Base-by-base conservation (phyloP, 2,113 vertebrate species). In the Antechinus stuartii region DNA sequence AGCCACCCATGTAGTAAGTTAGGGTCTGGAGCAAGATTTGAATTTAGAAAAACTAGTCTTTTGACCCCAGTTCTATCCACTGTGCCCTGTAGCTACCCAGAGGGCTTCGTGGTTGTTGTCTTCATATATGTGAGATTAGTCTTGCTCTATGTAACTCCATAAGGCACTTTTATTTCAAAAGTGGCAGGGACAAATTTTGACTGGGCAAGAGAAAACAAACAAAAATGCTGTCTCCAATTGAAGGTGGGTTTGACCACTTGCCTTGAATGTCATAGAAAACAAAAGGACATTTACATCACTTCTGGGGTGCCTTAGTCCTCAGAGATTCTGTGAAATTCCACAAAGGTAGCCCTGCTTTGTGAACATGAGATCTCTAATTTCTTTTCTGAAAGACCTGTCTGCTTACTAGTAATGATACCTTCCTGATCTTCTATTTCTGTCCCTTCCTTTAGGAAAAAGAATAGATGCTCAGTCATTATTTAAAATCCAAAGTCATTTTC, bases 381-480 rank as follows among this genome's bases (percentile, higher is more conserved):
- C 97, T 97, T 97, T 47, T 94, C 95, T 96, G 96, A 95, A 97
- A 96, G 96, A 57, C 95, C 95, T 96, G 96, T 95, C 96, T 97
- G 94, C 96, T 97, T 97, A 94, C 97, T 94, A 96, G 97, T 97
- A 97, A 98, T 97, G 98, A 97, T 94, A 97, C 96, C 96, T 98
- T 97, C 93, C 97, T 96, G 97, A 92, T 95, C 95, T 92, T 96
- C 98, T 98, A 98, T 98, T 98, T 98, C 96, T 97, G 95, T 97
- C 97, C 92, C 96, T 98, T 98, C 98, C 97, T 98, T 97, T 98
- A 95, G 96, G 97, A 97, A 97, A 89, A 96, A 93, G 96, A 96
- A 95, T 97, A 96, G 97, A 94, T 97, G 97, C 97, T 98, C 97
- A 96, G 95, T 98, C 96, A 97, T 95, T 97, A 93, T 96, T 97